Conservation (phyloP, 2,888 invertebrate genomes). For the Corythucha ciliata region DNA sequence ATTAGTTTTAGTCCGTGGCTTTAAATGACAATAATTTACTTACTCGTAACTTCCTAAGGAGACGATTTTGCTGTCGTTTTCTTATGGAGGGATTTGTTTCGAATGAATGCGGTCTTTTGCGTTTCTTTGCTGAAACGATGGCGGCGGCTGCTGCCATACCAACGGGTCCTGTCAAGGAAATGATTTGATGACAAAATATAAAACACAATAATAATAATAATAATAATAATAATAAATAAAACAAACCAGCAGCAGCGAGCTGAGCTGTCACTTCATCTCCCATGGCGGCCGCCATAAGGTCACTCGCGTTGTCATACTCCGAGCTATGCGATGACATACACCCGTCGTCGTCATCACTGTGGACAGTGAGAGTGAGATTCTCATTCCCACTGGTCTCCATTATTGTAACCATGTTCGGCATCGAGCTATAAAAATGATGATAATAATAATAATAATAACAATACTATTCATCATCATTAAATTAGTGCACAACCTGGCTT, state of each 20-base stretch:
- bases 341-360: conserved; percentile 62
- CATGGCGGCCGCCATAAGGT: conserved; percentile 74
- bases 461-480: too few species aligned
- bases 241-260: conserved; percentile 83
- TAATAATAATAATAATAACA: too few species aligned
- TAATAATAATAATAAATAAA: not conserved
- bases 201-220: too few species aligned
- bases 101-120: conserved; percentile 90
- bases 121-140: conserved; percentile 88
- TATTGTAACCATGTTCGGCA: conserved; percentile 29
- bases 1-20: not conserved
- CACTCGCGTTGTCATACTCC: conserved; percentile 69
- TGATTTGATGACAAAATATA: too few species aligned
- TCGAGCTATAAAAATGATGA: too few species aligned
- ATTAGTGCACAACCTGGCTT: too few species aligned
- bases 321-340: conserved; percentile 52
- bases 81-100: conserved; percentile 95
- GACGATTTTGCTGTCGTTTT: conserved; percentile 88
- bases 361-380: conserved; percentile 30
- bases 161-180: conserved; percentile 59
- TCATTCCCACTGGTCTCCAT: conserved; percentile 33
- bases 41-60: conserved; percentile 75
- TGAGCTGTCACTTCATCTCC: conserved; percentile 94
- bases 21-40: conserved; percentile 38
- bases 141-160: conserved; percentile 96